Evolutionary conservation across 2,797 vertebrate genomes (phyloP), one percentile per base, ranked within the genome.

Genomic region (Premnoplex brunnescens): DNA sequence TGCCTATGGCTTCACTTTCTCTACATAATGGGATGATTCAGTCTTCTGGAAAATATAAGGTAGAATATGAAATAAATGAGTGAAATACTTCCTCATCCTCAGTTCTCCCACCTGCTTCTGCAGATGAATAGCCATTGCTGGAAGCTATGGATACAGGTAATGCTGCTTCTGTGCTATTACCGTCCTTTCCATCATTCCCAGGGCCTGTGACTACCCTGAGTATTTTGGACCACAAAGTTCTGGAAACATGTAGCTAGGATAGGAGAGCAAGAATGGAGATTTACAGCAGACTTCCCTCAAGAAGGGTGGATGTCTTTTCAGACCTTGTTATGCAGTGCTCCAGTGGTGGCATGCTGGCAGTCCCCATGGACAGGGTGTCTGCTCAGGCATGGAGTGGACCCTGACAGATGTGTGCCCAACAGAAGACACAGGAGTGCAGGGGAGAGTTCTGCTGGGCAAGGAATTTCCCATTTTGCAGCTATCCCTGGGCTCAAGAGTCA

Each of bases 331-430:
- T 0, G 1, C 20, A 62, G 26, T 9, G 37, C 7, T 52, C 18
- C 2, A 2, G 39, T 5, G 55, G 46, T 30, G 75, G 36, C 30
- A 4, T 28, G 22, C 19, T 68, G 74, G 10, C 49, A 37, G 36
- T 54, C 7, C 7, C 56, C 0, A 0, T 8, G 37, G 36, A 15
- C 36, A 24, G 22, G 20, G 44, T 2, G 2, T 72, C 44, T 75
- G 37, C 46, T 63, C 26, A 59, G 55, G 24, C 1, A 1, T 12
- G 36, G 36, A 23, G 7, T 23, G 22, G 8, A 2, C 12, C 24
- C 24, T 43, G 6, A 4, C 1, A 2, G 32, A 34, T 2, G 0
- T 11, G 4, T 43, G 41, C 18, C 41, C 8, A 16, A 14, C 17
- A 21, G 54, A 80, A 46, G 30, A 21, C n/a, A 26, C 16, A 56